Evolutionary conservation across 2,113 vertebrate species (phyloP).

Genomic region (Piprites chloris): DNA sequence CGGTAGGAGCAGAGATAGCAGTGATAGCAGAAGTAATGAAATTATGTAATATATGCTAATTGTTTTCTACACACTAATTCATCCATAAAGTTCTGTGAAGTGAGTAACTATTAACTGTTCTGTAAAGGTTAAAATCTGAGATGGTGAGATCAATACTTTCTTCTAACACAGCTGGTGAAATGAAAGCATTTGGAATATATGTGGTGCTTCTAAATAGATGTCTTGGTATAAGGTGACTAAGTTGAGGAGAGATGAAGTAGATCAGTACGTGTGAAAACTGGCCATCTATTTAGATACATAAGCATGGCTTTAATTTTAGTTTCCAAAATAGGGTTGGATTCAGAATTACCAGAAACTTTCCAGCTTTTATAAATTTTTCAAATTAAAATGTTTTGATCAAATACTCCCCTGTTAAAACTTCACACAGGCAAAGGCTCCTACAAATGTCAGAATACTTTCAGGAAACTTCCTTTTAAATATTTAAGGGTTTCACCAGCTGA

Average conservation of each 20-base stretch:
- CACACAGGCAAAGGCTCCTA: background rate
- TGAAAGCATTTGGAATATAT: background rate
- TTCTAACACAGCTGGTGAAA: background rate
- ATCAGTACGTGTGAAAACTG: background rate
- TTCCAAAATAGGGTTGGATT: background rate
- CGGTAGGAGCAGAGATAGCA: background rate
- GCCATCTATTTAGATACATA: background rate
- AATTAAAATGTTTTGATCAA: background rate
- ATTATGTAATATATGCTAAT: conserved; percentile 29
- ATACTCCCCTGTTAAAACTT: background rate
- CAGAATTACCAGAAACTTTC: background rate
- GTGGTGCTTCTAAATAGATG: background rate
- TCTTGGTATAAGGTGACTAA: background rate
- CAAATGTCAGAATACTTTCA: background rate
- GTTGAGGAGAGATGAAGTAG: background rate
- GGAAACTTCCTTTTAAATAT: background rate
- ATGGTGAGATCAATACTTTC: background rate
- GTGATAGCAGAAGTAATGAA: conserved; percentile 37
- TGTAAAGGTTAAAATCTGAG: background rate
- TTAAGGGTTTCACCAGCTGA: background rate
- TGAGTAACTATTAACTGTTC: background rate
- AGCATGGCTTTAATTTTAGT: background rate
- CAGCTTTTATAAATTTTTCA: background rate
- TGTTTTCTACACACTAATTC: conserved; percentile 11
- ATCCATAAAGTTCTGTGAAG: background rate